A percentile compares a stretch with the other conserved stretches of the same genome.
These are phyloP conservation scores for Poecilia picta DNA, from an alignment of 2,797 vertebrate genomes.

Conservation along the genomic window DNA sequence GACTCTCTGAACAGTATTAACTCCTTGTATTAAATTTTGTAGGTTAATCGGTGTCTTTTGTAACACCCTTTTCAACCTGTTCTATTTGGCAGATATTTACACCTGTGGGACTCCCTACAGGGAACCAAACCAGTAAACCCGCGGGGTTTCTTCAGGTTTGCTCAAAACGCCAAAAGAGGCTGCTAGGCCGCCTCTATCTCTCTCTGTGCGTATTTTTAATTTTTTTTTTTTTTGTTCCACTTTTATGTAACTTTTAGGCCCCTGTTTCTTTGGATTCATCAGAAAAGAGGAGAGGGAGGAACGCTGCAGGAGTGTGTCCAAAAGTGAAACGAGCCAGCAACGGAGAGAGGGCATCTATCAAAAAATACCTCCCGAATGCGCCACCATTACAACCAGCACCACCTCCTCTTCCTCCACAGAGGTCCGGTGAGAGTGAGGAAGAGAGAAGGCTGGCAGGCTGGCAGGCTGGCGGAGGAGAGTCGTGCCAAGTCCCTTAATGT, in stretches of 20 bases:
- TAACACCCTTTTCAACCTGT: not conserved
- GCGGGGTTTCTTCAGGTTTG: constrained; percentile 12
- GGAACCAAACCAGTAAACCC: constrained; percentile 27
- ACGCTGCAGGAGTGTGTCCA: constrained; percentile 33
- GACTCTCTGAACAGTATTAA: not conserved
- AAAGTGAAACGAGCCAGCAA: constrained; percentile 52
- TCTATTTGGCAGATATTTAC: constrained; percentile 24
- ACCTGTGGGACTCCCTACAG: constrained; percentile 21
- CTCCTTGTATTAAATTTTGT: not conserved
- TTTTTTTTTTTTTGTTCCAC: constrained; percentile 12
- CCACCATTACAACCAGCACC: constrained; percentile 19
- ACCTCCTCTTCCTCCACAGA: constrained; percentile 35
- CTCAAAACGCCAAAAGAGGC: constrained; percentile 12
- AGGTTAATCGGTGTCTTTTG: not conserved
- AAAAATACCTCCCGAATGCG: constrained; percentile 54
- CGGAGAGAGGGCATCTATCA: constrained; percentile 77
- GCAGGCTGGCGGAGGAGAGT: constrained; percentile 65
- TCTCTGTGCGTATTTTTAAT: not conserved
- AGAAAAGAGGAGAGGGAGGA: constrained; percentile 37
- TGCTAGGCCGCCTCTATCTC: not conserved
- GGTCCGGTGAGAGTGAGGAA: constrained; percentile 58
- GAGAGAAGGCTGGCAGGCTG: constrained; percentile 52
- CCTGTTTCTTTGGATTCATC: constrained; percentile 53
- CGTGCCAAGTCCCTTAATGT: constrained; percentile 84
- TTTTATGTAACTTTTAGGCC: constrained; percentile 42